A percentile compares a stretch with the other conserved stretches of the same genome.
These are phyloP conservation scores for Pardosa pseudoannulata DNA, from an alignment of 2,888 invertebrate species.

Conservation along the genomic window DNA sequence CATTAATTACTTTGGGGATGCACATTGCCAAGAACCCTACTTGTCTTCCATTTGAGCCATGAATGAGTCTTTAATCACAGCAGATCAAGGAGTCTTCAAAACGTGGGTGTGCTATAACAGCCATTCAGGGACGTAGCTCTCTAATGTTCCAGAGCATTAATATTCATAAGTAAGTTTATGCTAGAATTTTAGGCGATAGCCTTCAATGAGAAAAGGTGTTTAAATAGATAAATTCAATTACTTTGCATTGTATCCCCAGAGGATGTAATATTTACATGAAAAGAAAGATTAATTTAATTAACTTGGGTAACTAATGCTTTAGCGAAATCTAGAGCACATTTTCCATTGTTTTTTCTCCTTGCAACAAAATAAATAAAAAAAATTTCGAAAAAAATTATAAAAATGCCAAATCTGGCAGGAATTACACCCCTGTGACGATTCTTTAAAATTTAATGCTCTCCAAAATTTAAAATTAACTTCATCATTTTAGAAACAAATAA, in stretches of 20 bases:
- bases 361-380: background rate
- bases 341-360: background rate
- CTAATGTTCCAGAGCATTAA: conserved; percentile 49
- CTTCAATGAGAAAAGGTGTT: conserved; percentile 41
- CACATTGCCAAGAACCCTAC: background rate
- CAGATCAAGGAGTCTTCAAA: conserved; percentile 30
- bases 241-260: conserved; percentile 30
- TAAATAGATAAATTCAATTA: conserved; percentile 64
- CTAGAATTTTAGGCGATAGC: conserved; percentile 27
- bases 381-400: background rate
- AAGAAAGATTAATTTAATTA: conserved; percentile 41
- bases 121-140: conserved; percentile 30
- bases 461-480: background rate
- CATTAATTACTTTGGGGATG: conserved; percentile 48
- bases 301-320: background rate
- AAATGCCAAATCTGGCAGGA: background rate
- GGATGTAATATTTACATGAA: conserved; percentile 38
- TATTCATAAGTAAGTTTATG: conserved; percentile 64
- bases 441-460: background rate
- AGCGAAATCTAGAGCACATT: background rate
- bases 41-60: conserved; percentile 33
- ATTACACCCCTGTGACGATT: background rate
- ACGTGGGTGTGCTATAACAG: conserved; percentile 40
- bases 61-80: conserved; percentile 52
- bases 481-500: background rate